Conservation (phyloP, 2,797 vertebrate genomes). For the Hylomyscus alleni region DNA sequence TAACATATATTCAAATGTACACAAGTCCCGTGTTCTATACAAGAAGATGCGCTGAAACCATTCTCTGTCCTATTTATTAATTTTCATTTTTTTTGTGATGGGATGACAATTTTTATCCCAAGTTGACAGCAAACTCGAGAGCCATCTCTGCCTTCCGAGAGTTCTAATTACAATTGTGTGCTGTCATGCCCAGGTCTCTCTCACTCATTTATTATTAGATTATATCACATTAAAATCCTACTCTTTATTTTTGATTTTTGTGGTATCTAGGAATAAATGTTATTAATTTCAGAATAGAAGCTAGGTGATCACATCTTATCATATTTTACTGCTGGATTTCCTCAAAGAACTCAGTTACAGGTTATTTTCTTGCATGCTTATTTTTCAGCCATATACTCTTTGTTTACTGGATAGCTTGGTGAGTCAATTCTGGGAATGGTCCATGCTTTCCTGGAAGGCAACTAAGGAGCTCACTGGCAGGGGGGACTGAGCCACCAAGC, state of each 20-base stretch:
- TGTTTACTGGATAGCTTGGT: background rate
- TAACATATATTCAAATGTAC: background rate
- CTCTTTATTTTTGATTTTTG: background rate
- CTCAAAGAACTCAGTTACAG: background rate
- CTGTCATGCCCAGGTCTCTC: background rate
- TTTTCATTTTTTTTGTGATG: background rate
- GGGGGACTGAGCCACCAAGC: background rate
- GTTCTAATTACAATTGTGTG: background rate
- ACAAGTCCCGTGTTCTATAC: background rate
- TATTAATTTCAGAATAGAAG: slow-evolving; percentile 35
- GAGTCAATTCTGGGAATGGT: background rate
- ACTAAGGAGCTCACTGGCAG: background rate
- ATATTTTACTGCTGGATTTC: slow-evolving; percentile 8
- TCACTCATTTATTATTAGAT: background rate
- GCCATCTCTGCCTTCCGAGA: background rate
- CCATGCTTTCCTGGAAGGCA: background rate
- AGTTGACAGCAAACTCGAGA: no score
- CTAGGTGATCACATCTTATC: background rate
- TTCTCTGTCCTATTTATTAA: background rate
- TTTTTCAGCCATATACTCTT: background rate
- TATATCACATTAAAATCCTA: background rate
- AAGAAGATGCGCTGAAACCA: background rate
- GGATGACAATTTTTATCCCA: background rate
- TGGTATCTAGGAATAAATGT: background rate
- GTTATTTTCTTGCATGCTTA: slow-evolving; percentile 18